phyloP scores from a whole-genome alignment of 2,113 vertebrate genomes.

The Lophius piscatorius region DNA sequence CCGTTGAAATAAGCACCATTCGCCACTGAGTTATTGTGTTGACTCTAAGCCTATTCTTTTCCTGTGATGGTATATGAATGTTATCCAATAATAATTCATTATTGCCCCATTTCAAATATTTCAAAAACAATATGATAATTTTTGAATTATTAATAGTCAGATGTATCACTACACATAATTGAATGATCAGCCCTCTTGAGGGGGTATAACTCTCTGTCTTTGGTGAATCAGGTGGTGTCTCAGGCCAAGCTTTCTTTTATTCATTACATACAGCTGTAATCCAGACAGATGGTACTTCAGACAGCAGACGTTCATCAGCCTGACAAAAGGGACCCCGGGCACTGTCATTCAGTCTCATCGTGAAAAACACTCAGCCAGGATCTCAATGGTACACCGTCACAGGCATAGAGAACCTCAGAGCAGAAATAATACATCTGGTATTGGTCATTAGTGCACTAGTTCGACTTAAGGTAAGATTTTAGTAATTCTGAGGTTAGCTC shows the following conservation, averaged over 20 bases:
- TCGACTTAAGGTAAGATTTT: background rate
- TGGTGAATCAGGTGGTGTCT: constrained; percentile 32
- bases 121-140: too few species aligned
- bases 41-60: too few species aligned
- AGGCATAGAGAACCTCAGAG: background rate
- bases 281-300: constrained; percentile 53
- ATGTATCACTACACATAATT: too few species aligned
- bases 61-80: too few species aligned
- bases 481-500: background rate
- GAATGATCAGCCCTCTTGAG: too few species aligned
- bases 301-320: constrained; percentile 52
- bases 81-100: too few species aligned
- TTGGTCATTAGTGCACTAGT: constrained; percentile 3
- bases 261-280: constrained; percentile 23
- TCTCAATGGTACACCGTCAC: constrained; percentile 26
- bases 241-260: constrained; percentile 22
- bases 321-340: constrained; percentile 38
- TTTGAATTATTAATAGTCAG: too few species aligned
- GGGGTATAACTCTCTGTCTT: too few species aligned
- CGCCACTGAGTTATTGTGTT: too few species aligned
- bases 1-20: too few species aligned
- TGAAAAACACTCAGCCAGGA: constrained; percentile 26
- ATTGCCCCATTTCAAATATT: too few species aligned
- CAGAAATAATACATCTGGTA: constrained; percentile 6
- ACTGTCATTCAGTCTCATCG: constrained; percentile 15